Base-by-base conservation (phyloP, 1,140 invertebrate species). In the Bradysia coprophila region DNA sequence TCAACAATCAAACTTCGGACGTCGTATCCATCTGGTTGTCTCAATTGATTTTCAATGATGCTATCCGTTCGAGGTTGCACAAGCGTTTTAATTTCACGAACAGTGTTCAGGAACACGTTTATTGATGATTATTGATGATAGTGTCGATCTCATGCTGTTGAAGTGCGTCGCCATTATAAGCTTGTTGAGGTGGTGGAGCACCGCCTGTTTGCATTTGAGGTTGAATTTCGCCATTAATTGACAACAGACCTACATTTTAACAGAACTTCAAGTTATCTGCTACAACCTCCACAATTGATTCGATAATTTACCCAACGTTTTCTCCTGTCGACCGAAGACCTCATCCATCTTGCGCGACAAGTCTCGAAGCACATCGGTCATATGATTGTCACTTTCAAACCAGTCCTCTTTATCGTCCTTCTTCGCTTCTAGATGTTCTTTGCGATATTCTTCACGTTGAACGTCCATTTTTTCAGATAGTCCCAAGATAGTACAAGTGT, bases 391-490 rank as follows among this genome's bases (percentile, higher is more conserved):
- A 18, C 75, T 76, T 65, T 96, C 90, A 64, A 81, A 95, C 77
- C 83, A 89, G 50, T 89, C 85, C 16, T 79, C 72, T 50, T 76
- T 75, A 48, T 79, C 67, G 41, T 66, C 67, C 66, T 64, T 23
- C 16, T 60, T 56, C 50, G 72, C 73, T 57, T 85, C 78, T 1
- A 85, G 86, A 68, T 91, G 81, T 42, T 86, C 81, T 64, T 74
- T 79, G 49, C 69, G 69, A 51, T 83, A 96, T 59, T 95, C 88
- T 54, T 88, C 82, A 56, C 92, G 92, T 51, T 94, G 88, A 52
- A 82, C 76, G 41, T 96, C 85, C 11, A 62, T 65, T 96, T 93
- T 45, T 79, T 75, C 64, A 93, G 87, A 56, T 96, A 96, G 46
- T 93, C 81, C n/a, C n/a, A n/a, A n/a, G n/a, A n/a, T n/a, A n/a